Evolutionary conservation across 2,113 vertebrate genomes (phyloP).

Genomic region (Epinephelus moara): DNA sequence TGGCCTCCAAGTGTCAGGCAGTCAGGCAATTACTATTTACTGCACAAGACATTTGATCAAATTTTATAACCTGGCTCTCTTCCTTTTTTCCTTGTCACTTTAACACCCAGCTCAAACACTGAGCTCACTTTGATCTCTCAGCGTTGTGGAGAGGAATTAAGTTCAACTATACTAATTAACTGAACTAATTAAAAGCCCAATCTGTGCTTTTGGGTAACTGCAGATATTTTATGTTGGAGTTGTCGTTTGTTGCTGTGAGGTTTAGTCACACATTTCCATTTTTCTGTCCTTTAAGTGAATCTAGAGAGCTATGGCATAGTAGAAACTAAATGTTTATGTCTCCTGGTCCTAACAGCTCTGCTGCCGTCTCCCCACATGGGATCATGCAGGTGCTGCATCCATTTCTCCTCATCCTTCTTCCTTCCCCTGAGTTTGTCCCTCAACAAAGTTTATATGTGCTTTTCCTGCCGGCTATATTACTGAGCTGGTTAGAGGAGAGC

Average conservation of each 20-base stretch:
- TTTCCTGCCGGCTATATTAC: constrained; percentile 68
- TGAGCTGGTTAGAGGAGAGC: constrained; percentile 51
- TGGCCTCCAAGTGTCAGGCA: not conserved
- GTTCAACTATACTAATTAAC: not conserved
- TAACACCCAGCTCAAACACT: not conserved
- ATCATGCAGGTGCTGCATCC: not conserved
- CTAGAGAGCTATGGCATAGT: not conserved
- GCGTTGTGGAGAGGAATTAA: not conserved
- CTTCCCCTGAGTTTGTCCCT: not conserved
- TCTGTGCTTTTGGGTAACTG: not conserved
- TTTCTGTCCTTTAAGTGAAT: not conserved
- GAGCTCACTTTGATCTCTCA: constrained; percentile 13
- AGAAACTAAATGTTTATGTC: not conserved
- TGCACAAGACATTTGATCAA: not conserved
- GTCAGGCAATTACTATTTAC: not conserved
- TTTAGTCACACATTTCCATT: not conserved
- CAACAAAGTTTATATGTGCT: constrained; percentile 3
- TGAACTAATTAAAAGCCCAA: constrained; percentile 1
- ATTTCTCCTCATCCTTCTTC: not conserved
- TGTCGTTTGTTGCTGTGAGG: not conserved
- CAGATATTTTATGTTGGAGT: not conserved
- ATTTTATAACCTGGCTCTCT: not conserved
- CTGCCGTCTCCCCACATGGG: not conserved
- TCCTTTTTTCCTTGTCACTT: constrained; percentile 11
- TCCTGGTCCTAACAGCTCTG: not conserved